Base-by-base conservation (phyloP, 2,888 invertebrate species). In the Rotaria sp. region DNA sequence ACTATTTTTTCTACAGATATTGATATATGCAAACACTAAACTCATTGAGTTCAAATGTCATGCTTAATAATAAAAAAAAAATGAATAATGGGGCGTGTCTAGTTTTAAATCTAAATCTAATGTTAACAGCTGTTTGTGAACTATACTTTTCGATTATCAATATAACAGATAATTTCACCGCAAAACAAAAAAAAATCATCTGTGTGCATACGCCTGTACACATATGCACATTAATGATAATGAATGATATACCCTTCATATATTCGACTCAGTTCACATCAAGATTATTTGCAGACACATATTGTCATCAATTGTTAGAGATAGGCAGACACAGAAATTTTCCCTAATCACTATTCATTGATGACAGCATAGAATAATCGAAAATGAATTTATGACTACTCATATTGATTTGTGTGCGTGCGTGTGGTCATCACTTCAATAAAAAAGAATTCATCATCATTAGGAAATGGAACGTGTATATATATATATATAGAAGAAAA, bases 341-440 rank as follows among this genome's bases (percentile, higher is more conserved):
- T 35, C 21, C 21, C 35, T 67, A 67, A 67, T 67, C 67, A 67
- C 15, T 21, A 18, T 35, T 67, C 35, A 30, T 67, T 67, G 67
- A 35, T 67, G 67, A 67, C 35, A 35, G 26, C 30, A 67, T 67
- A 35, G 67, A 35, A 67, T 67, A 67, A 67, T 67, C 21, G 67
- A 67, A 67, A 67, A 30, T 35, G 35, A 67, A 35, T 67, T 67
- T 67, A 55, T 26, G 26, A 26, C 55, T 55, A 26, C 26, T 8
- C 26, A 67, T 18, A 67, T 67, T 67, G 67, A 67, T 35, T 30
- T 50, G 50, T 15, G 50, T 50, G 45, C 45, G 45, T 45, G 11
- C 57, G n/a, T 59, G 67, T 67, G 67, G 67, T 67, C 67, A 67
- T 67, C 67, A 67, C 67, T 67, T 67, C 35, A 35, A 21, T 21